Evolutionary conservation across 2,888 invertebrate species (phyloP), one percentile per base, ranked within the genome.

Genomic region (Megaustenia siamemsis): DNA sequence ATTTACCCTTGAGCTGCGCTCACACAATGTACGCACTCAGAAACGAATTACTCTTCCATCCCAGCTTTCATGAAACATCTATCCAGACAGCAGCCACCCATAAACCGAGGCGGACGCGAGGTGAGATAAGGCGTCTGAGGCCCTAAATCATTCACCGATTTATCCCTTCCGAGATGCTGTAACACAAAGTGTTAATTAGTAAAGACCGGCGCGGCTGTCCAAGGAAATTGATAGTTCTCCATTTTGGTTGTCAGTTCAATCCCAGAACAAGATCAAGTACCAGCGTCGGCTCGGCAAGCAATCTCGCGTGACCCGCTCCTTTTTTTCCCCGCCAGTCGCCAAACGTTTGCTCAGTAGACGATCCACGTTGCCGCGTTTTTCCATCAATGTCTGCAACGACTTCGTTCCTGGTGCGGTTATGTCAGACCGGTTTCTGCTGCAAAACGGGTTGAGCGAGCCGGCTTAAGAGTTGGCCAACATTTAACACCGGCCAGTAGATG

Each of bases 121-220:
- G 63, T 24, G 38, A 68, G 68, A 68, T 68, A 45, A 75, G 75
- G 53, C 75, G 75, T 75, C 75, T 53, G 18, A 35, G 45, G 24
- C 53, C 43, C 53, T 75, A 53, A 75, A 75, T 75, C 53, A 75
- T 75, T 75, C 53, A 32, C 24, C 75, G 75, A 75, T 75, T 75
- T 75, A 75, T 75, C 75, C 75, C 75, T 53, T 75, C 49, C 10
- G 2, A 49, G 53, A 53, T 28, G 49, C 53, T 75, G 53, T 53
- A 53, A 75, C 75, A 53, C 75, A 75, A 53, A 75, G 75, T 75
- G 75, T 75, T 75, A 75, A 75, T 75, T 75, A 75, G 75, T 49
- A 40, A 53, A 53, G 75, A 75, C 53, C 53, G 53, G 75, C 75
- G 53, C 32, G 53, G 45, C 53, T 75, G 75, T 75, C 75, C 53